phyloP scores from a whole-genome alignment of 2,113 vertebrate genomes.

The Phainopepla nitens region DNA sequence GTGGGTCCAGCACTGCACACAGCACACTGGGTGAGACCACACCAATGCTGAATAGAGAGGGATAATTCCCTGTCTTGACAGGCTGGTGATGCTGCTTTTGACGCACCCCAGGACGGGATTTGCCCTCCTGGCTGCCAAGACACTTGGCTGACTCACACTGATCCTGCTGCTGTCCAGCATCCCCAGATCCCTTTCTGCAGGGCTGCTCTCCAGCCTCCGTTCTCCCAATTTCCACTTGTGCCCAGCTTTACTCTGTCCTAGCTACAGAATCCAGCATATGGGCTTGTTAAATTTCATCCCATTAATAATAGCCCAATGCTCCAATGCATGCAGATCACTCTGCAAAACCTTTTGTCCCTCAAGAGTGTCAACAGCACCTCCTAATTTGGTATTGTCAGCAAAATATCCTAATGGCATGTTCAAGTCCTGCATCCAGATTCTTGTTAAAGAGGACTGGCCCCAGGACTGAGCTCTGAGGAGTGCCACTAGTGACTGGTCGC shows the following conservation, averaged over 20 bases:
- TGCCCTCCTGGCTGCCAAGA: neutral
- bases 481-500: rapidly evolving
- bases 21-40: rapidly evolving
- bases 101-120: neutral
- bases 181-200: neutral
- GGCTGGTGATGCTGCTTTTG: rapidly evolving
- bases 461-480: neutral
- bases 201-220: neutral
- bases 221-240: neutral
- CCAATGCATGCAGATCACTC: neutral
- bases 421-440: neutral
- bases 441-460: neutral
- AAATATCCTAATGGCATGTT: neutral
- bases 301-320: no score
- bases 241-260: rapidly evolving
- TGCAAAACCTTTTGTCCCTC: neutral
- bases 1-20: neutral
- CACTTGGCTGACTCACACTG: rapidly evolving
- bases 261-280: neutral
- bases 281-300: neutral
- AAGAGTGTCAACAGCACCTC: neutral
- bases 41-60: neutral
- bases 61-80: neutral
- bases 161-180: neutral
- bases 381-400: neutral